Base-by-base conservation (phyloP, 53 echinoderm and acorn worm genomes). In the Arbacia lixula region DNA sequence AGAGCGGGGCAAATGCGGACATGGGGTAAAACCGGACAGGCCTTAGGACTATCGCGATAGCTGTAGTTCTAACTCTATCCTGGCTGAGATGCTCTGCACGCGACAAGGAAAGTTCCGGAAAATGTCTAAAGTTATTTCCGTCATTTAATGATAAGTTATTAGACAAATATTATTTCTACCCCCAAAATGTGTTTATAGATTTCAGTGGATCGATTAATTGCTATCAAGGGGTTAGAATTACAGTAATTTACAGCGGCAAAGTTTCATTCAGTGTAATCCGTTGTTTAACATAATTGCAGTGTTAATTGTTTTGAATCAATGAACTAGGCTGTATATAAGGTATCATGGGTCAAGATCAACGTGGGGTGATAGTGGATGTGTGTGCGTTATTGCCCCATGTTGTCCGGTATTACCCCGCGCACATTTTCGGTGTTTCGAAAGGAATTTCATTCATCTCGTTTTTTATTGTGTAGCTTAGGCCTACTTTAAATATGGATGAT, bases 21-120 rank as follows among this genome's bases (percentile, higher is more conserved):
- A 58, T 58, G 24, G 58, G 58, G 58, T 58, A 58, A 58, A 12
- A 58, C 17, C 58, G 58, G 58, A 58, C 58, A 58, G 19, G 58
- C 58, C 58, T 58, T 12, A 22, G 58, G 22, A 58, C 8, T 58
- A 58, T 58, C 58, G 22, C 58, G 17, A 58, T 19, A 19, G 58
- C 58, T 58, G 22, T 12, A 10, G 58, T 6, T 58, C 5, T 58
- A 58, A 12, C 22, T 58, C 58, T 58, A 58, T 6, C 58, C 5
- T 22, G 9, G 19, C 58, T 58, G 58, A 58, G 58, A 19, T 58
- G 58, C 24, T 20, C 24, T 19, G 24, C 58, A 58, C 24, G 58
- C n/a, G 24, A 21, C 58, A 58, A 58, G 58, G 58, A 12, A 58
- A 58, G 58, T 58, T 58, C 58, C 22, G n/a, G 9, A 58, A 58